phyloP scores from a whole-genome alignment of 2,888 invertebrate species.

The Matsumyia berberina region DNA sequence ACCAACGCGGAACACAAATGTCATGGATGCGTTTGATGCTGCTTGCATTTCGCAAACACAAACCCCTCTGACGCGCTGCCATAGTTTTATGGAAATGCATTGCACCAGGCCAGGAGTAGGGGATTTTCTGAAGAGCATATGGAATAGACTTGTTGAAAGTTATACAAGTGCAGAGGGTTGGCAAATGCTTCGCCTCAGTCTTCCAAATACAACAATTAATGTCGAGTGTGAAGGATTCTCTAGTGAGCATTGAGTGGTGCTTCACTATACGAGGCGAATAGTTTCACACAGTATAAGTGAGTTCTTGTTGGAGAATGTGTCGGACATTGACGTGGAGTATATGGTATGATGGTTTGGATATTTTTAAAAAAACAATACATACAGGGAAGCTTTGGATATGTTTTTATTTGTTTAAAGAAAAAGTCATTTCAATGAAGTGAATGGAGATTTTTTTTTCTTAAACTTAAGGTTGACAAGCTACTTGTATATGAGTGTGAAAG shows the following conservation, averaged over 20 bases:
- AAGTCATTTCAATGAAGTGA: no score
- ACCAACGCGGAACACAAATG: conserved; percentile 66
- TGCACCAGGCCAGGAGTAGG: neutral
- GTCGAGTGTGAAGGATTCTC: conserved; percentile 69
- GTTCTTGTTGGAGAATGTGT: conserved; percentile 26
- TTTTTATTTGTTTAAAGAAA: no score
- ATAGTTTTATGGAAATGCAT: conserved; percentile 34
- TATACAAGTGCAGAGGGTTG: conserved; percentile 59
- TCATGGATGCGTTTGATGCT: conserved; percentile 70
- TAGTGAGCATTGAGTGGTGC: conserved; percentile 63
- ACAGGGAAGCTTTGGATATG: no score
- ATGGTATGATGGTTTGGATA: no score
- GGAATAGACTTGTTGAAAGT: conserved; percentile 70
- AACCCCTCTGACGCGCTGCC: conserved; percentile 35
- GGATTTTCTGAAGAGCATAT: conserved; percentile 29
- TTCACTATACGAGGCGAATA: conserved; percentile 37
- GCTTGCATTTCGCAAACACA: conserved; percentile 64
- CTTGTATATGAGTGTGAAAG: no score
- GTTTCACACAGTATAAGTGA: conserved; percentile 54
- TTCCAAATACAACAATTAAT: conserved; percentile 68
- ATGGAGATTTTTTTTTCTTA: no score
- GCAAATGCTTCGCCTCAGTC: conserved; percentile 46
- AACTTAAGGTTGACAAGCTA: no score
- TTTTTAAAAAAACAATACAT: no score
- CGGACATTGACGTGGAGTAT: conserved; percentile 46